phyloP scores from a whole-genome alignment of 2,113 vertebrate genomes.

The Osmerus eperlanus region DNA sequence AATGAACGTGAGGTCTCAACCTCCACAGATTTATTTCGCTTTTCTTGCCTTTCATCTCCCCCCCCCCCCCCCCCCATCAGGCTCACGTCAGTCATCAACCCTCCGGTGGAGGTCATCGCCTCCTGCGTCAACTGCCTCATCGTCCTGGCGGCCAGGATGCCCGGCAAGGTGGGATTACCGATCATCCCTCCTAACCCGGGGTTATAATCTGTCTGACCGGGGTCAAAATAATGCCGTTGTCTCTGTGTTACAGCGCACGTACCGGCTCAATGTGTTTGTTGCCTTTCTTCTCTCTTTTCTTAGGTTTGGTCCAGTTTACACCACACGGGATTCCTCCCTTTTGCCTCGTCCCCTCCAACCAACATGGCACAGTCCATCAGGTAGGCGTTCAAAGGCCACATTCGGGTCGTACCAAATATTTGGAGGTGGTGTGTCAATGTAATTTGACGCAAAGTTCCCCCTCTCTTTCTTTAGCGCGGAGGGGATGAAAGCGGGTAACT shows the following conservation, averaged over 20 bases:
- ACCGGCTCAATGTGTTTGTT: background rate
- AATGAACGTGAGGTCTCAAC: background rate
- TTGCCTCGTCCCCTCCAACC: slow-evolving; percentile 83
- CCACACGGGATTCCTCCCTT: slow-evolving; percentile 94
- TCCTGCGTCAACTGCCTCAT: slow-evolving; percentile 95
- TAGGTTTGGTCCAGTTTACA: slow-evolving; percentile 97
- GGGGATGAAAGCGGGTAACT: slow-evolving; percentile 96
- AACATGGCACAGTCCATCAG: slow-evolving; percentile 87
- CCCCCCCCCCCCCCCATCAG: slow-evolving; percentile 56
- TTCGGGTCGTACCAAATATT: background rate
- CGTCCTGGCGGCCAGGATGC: slow-evolving; percentile 88
- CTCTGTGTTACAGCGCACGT: too few species aligned
- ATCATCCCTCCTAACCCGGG: background rate
- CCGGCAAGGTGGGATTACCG: slow-evolving; percentile 81
- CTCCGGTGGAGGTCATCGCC: slow-evolving; percentile 92
- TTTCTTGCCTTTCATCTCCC: background rate
- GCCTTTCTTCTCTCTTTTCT: background rate
- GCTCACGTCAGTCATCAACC: slow-evolving; percentile 89
- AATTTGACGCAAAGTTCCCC: background rate
- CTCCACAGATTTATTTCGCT: background rate
- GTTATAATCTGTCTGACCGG: too few species aligned
- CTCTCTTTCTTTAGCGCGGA: slow-evolving; percentile 78
- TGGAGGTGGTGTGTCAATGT: background rate
- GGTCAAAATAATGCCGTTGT: too few species aligned
- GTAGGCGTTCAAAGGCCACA: slow-evolving; percentile 56